Percentiles rank a stretch among this genome's conserved stretches.
Evolutionary conservation across 2,888 invertebrate genomes (phyloP).

Genomic region (Tolmerus cingulatus): DNA sequence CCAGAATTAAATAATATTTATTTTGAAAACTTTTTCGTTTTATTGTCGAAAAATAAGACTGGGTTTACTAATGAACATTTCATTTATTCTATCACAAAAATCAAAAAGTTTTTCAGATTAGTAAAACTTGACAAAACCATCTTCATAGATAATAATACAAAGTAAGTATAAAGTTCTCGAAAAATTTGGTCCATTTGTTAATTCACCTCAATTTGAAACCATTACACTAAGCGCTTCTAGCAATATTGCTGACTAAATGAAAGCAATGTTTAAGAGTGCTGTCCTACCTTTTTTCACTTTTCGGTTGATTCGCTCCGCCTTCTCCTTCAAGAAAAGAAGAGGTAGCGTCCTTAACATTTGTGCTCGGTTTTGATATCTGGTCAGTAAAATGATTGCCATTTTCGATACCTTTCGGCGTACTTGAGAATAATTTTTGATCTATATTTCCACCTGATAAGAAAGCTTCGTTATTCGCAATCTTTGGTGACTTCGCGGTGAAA

Average conservation of each 20-base stretch:
- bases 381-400: constrained; percentile 51
- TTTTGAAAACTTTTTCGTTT: neutral
- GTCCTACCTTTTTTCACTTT: constrained; percentile 42
- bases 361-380: constrained; percentile 46
- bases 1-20: neutral
- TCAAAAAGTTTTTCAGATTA: neutral
- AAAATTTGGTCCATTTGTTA: neutral
- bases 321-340: constrained; percentile 59
- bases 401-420: constrained; percentile 53
- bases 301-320: constrained; percentile 39
- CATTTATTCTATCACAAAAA: neutral
- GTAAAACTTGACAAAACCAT: neutral
- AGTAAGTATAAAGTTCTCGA: neutral
- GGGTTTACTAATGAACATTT: neutral
- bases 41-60: neutral
- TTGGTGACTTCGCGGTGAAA: constrained; percentile 48
- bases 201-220: neutral
- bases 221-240: neutral
- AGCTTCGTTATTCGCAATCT: constrained; percentile 44
- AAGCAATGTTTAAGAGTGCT: neutral
- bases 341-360: constrained; percentile 59
- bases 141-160: neutral
- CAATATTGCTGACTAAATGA: neutral
- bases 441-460: constrained; percentile 49
- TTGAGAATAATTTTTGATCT: constrained; percentile 55